phyloP scores from a whole-genome alignment of 2,888 invertebrate species.

The Spodoptera picta region DNA sequence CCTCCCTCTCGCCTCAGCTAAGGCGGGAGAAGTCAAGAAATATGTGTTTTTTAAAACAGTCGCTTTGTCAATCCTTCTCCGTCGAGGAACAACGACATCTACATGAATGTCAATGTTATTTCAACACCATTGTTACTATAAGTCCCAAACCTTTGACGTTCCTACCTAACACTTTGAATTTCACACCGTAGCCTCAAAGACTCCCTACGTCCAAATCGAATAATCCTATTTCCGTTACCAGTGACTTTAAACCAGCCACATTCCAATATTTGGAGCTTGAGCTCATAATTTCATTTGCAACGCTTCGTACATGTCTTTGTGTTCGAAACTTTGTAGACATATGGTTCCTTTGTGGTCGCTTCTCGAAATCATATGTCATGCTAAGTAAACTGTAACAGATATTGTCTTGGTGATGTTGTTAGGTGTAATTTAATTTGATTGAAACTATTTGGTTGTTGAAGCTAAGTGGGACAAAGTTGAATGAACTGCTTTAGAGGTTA shows the following conservation, averaged over 20 bases:
- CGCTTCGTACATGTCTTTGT: constrained; percentile 9
- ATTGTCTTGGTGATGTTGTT: neutral
- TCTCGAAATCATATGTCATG: constrained; percentile 1
- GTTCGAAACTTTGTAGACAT: constrained; percentile 1
- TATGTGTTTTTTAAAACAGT: too few relatives aligned
- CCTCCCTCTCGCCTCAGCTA: too few relatives aligned
- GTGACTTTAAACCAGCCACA: constrained; percentile 11
- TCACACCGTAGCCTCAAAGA: neutral
- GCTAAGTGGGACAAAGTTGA: too few relatives aligned
- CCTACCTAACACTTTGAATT: neutral
- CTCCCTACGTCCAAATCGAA: neutral
- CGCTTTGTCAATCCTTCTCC: too few relatives aligned
- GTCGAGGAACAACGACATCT: too few relatives aligned
- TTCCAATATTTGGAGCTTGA: constrained; percentile 21
- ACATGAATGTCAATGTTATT: too few relatives aligned
- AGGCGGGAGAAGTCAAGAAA: too few relatives aligned
- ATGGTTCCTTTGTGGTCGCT: constrained; percentile 4
- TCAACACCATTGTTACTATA: too few relatives aligned
- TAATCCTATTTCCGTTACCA: constrained; percentile 17
- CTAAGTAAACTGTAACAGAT: neutral
- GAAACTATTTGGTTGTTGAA: neutral
- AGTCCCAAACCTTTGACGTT: too few relatives aligned
- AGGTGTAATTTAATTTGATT: constrained; percentile 1
- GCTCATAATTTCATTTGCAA: constrained; percentile 29
- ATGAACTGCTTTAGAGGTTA: too few relatives aligned